Base-by-base conservation (phyloP, 2,113 vertebrate species). In the Sebastes fasciatus region DNA sequence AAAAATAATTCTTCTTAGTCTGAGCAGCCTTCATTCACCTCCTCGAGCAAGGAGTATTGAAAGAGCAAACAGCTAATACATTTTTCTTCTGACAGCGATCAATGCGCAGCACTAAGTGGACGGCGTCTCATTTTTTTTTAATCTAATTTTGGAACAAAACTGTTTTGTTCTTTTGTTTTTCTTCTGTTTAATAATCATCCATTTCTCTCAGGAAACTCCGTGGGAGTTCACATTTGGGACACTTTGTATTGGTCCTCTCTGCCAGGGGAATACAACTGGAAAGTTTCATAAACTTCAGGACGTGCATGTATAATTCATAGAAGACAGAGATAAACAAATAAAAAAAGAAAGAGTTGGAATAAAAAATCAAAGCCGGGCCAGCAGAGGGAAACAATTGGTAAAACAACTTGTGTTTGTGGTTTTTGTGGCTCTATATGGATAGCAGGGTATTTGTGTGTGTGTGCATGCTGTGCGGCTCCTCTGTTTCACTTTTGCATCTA, bases 241-340 rank as follows among this genome's bases (percentile, higher is more conserved):
- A 71, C 61, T 52, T 10, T 16, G 74, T 74, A 67, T 60, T 81
- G 65, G 77, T 72, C 66, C 54, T 61, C 46, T 85, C 75, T 79
- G 43, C 68, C 62, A 9, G 66, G 16, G 45, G 77, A 86, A 73
- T 73, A 80, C 14, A 78, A 60, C 7, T 14, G 51, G 61, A 86
- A 75, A 85, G 77, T 89, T 83, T 81, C 58, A 80, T 54, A 83
- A 81, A 88, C 68, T 79, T 75, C 46, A 49, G 52, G 0, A 57
- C 1, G 19, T 16, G 14, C 14, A 92, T 94, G 84, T 74, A 85
- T 92, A 89, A 92, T 92, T 92, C 83, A 93, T 87, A 69, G 34
- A 51, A 16, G 67, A 77, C 4, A 13, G 51, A 51, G 70, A 90
- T 45, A 84, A 76, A 85, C 62, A 86, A 74, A 83, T 26, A 77